These are phyloP conservation scores for Epsilonema sp. DNA, from an alignment of 2,888 invertebrate species.

Conservation along the genomic window DNA sequence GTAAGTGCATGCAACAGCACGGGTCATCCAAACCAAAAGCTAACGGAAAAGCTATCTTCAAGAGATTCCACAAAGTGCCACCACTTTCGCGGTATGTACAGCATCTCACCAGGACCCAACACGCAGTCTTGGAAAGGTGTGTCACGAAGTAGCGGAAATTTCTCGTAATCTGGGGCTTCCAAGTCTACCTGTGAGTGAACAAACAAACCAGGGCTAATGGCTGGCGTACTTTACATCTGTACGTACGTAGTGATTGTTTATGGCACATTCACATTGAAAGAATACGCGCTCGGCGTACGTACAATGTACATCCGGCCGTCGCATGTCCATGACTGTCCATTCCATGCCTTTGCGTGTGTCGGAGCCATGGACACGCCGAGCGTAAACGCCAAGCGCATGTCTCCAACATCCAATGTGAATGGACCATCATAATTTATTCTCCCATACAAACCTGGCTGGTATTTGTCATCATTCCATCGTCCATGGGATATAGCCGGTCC, in stretches of 20 bases:
- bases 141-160: constrained; percentile 47
- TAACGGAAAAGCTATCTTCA: constrained; percentile 75
- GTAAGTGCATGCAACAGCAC: no score
- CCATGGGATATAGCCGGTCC: constrained; percentile 54
- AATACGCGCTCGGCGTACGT: neutral
- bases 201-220: constrained; percentile 6
- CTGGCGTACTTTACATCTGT: no score
- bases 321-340: no score
- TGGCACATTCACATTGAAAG: neutral
- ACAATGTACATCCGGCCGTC: no score
- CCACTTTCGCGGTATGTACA: constrained; percentile 83
- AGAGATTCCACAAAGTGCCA: constrained; percentile 89
- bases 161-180: constrained; percentile 47
- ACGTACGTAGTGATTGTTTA: no score
- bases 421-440: neutral
- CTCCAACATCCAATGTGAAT: neutral
- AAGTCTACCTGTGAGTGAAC: constrained; percentile 46
- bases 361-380: no score
- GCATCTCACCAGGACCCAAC: constrained; percentile 60
- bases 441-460: constrained; percentile 62
- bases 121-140: constrained; percentile 43
- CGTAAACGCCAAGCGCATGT: no score
- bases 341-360: no score
- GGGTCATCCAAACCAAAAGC: constrained; percentile 67
- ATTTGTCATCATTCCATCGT: constrained; percentile 52